Conservation (phyloP, 1,140 invertebrate species). For the Chionoecetes opilio region DNA sequence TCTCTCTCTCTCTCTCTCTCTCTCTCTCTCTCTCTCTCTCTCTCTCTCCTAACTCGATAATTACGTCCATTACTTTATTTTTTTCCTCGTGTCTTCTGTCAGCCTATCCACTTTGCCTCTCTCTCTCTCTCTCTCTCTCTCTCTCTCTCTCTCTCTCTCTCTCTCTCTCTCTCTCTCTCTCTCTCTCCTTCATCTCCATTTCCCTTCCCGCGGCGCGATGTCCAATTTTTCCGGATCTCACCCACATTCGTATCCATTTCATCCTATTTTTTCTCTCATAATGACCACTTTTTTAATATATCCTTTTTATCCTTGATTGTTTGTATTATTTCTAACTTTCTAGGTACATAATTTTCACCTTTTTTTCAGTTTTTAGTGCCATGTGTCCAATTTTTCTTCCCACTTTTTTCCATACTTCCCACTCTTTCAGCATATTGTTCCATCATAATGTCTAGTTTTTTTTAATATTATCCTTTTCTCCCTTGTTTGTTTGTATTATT, state of each 20-base stretch:
- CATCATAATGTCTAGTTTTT: too few species aligned
- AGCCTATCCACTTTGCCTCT: too few species aligned
- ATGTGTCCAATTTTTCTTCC: too few species aligned
- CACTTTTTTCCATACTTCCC: too few species aligned
- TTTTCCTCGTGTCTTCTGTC: too few species aligned
- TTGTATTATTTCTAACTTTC: not conserved
- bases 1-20: conserved; percentile 23
- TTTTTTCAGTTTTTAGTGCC: too few species aligned
- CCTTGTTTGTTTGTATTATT: not conserved
- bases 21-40: conserved; percentile 27
- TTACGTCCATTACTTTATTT: not conserved
- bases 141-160: not conserved
- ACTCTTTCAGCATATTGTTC: too few species aligned
- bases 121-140: not conserved
- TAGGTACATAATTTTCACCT: not conserved
- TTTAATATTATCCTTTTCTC: not conserved
- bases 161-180: not conserved
- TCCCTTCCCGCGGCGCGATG: not conserved
- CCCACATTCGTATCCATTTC: not conserved
- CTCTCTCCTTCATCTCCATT: not conserved
- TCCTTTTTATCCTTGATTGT: not conserved
- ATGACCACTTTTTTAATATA: not conserved
- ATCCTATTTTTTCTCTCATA: not conserved
- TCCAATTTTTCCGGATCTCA: not conserved
- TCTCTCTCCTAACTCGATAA: conserved; percentile 10